Percentiles rank a stretch among this genome's conserved stretches.
Conservation (phyloP, 2,113 vertebrate genomes). For the Tenrec ecaudatus region DNA sequence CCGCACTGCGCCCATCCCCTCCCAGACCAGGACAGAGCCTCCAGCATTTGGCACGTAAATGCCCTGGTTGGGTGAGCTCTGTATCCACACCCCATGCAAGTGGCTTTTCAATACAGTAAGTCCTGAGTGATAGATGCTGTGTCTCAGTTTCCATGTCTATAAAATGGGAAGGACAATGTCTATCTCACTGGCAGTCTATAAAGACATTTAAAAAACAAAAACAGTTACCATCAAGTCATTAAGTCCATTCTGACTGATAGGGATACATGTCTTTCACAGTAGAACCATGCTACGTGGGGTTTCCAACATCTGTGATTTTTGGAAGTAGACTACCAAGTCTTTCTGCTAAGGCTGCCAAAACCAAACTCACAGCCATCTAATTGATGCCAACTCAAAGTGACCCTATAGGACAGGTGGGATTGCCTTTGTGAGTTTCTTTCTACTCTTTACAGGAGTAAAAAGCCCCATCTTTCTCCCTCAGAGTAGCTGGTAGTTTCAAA, state of each 20-base stretch:
- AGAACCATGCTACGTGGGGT: background rate
- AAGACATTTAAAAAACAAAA: background rate
- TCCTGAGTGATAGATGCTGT: background rate
- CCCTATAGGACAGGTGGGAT: too few species aligned
- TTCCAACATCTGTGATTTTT: background rate
- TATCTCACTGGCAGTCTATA: background rate
- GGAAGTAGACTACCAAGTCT: background rate
- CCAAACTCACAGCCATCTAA: too few species aligned
- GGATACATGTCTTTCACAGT: background rate
- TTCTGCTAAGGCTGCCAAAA: background rate
- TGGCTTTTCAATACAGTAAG: background rate
- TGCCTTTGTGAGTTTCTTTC: too few species aligned
- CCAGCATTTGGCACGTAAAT: background rate
- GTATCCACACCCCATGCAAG: background rate
- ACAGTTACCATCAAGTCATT: background rate
- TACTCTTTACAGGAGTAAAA: too few species aligned
- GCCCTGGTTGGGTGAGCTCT: rapidly evolving
- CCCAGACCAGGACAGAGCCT: background rate
- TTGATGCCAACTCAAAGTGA: too few species aligned
- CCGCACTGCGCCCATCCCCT: background rate
- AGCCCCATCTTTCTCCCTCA: too few species aligned
- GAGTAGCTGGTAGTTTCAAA: too few species aligned
- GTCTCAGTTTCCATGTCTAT: slow-evolving; percentile 1
- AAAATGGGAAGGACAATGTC: background rate
- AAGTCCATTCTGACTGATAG: background rate